Evolutionary conservation across 2,888 invertebrate species (phyloP).

Genomic region (Spialia ferax): DNA sequence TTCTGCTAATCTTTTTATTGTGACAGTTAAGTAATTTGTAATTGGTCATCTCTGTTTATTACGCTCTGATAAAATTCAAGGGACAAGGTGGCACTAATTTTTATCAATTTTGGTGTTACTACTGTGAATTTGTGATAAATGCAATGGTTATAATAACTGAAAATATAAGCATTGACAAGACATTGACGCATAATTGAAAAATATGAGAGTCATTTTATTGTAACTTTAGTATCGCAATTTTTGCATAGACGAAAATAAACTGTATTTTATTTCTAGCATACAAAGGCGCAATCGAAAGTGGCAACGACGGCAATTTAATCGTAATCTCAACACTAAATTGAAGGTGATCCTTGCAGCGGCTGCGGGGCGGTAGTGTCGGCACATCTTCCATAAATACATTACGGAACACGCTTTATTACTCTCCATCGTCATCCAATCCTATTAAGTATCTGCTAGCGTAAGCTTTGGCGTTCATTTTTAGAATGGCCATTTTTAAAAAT

Average conservation of each 20-base stretch:
- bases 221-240: neutral
- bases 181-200: no score
- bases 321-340: slow-evolving; percentile 73
- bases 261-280: neutral
- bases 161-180: no score
- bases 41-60: slow-evolving; percentile 19
- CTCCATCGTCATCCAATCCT: slow-evolving; percentile 83
- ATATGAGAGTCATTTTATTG: no score
- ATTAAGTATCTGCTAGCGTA: slow-evolving; percentile 79
- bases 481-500: slow-evolving; percentile 80
- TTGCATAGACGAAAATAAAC: neutral
- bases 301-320: slow-evolving; percentile 64
- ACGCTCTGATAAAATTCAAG: no score
- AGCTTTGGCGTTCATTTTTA: slow-evolving; percentile 74
- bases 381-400: slow-evolving; percentile 82
- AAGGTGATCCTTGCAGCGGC: slow-evolving; percentile 70
- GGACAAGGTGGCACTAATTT: no score
- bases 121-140: no score
- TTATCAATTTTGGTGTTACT: no score
- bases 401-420: slow-evolving; percentile 84
- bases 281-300: slow-evolving; percentile 51
- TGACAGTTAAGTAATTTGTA: slow-evolving; percentile 57
- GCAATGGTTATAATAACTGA: no score
- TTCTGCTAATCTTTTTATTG: slow-evolving; percentile 52
- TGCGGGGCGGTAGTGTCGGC: slow-evolving; percentile 56